Evolutionary conservation across 2,797 vertebrate species (phyloP), one percentile per base, ranked within the genome.

Genomic region (Threskiornis aethiopicus): DNA sequence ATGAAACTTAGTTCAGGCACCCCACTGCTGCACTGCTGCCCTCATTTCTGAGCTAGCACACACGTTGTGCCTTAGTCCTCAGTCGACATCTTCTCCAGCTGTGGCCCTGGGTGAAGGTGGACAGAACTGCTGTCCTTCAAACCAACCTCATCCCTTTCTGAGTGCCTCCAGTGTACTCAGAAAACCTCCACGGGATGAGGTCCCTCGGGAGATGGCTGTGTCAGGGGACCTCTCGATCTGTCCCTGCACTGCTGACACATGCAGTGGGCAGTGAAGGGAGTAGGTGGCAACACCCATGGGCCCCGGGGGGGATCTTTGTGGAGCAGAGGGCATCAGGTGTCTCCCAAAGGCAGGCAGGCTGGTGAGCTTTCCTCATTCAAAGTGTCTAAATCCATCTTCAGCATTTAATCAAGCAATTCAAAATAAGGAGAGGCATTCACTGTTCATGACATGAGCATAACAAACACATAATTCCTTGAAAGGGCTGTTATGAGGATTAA

Each of bases 181-280:
- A 61, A 88, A 59, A 54, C 2, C 6, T 42, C 10, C 13, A 6
- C 13, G 11, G 10, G 13, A 35, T 51, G 24, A 13, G 3, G 15
- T 17, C 10, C 16, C 41, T 58, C 3, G 1, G 17, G 22, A 83
- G 22, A 47, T 20, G 19, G 6, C 19, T 69, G 26, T 42, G 37
- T 19, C 14, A 0, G 4, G 4, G 13, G 7, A 61, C 11, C 18
- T 62, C 35, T 86, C 0, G 0, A 2, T 77, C 69, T 46, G 8
- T 42, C 26, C 39, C 47, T 66, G 18, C 11, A 25, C 35, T 76
- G 57, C n/a, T 55, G 24, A 22, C 2, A 2, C 25, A 22, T 0
- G 2, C 25, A 16, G 17, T 16, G 21, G 33, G 16, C 19, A 35
- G 22, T 10, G 18, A 91, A 83, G 26, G 26, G 14, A 58, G 42